phyloP scores from a whole-genome alignment of 2,888 invertebrate species.

The Pachliopta kotzebuea region DNA sequence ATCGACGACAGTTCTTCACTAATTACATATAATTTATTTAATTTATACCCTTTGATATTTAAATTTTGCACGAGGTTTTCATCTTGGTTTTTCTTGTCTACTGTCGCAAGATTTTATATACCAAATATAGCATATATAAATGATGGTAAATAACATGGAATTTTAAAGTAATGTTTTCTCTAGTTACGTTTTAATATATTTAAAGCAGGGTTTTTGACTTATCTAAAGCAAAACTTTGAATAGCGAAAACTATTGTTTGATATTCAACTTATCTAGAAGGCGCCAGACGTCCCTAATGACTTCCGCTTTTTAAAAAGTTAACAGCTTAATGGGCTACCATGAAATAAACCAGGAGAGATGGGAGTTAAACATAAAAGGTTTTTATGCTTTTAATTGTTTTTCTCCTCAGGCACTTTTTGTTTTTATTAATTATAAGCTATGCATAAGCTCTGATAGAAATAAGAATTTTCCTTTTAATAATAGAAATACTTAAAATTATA shows the following conservation, averaged over 20 bases:
- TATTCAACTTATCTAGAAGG: not conserved
- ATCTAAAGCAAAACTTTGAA: not conserved
- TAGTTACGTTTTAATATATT: not conserved
- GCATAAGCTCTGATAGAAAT: too few species aligned
- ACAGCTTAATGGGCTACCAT: not conserved
- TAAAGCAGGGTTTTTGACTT: not conserved
- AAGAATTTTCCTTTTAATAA: not conserved
- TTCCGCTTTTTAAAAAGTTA: constrained; percentile 15
- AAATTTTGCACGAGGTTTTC: too few species aligned
- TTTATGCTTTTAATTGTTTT: not conserved
- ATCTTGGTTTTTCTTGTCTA: too few species aligned
- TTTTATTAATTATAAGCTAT: too few species aligned
- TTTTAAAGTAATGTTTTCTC: too few species aligned
- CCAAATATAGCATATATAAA: too few species aligned
- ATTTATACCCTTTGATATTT: too few species aligned
- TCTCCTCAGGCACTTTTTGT: not conserved
- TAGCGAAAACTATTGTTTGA: constrained; percentile 1
- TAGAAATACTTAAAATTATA: not conserved
- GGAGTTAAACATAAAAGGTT: not conserved
- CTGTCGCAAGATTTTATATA: too few species aligned
- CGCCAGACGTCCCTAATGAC: constrained; percentile 18
- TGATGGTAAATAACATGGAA: too few species aligned
- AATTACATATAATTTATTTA: too few species aligned
- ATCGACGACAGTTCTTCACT: too few species aligned
- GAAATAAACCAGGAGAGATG: not conserved